Conservation (phyloP, 2,797 vertebrate species). For the Botia almorhae region DNA sequence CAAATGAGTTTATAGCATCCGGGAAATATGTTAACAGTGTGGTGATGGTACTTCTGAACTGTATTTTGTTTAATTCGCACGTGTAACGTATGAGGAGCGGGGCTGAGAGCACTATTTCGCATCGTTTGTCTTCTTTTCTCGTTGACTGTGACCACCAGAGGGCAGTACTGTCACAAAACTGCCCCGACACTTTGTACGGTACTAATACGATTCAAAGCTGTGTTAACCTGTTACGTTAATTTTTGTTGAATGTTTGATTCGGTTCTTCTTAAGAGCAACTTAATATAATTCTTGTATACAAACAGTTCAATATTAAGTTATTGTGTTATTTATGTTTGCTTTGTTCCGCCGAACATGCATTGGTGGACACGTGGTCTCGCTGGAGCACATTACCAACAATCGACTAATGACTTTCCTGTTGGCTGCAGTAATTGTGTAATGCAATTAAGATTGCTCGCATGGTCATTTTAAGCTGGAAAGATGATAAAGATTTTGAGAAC, state of each 20-base stretch:
- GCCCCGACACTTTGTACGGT: conserved; percentile 65
- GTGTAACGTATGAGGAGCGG: conserved; percentile 7
- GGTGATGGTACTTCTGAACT: conserved; percentile 35
- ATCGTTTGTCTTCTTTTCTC: conserved; percentile 56
- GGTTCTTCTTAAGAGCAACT: conserved; percentile 49
- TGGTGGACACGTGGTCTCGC: conserved; percentile 56
- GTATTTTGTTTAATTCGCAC: conserved; percentile 25
- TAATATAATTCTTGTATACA: conserved; percentile 69
- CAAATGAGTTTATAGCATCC: conserved; percentile 4
- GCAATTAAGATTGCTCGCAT: not conserved
- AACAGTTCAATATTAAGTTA: conserved; percentile 78
- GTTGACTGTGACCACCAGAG: conserved; percentile 67
- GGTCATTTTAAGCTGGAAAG: not conserved
- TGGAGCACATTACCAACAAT: not conserved
- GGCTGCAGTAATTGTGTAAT: not conserved
- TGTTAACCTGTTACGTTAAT: conserved; percentile 39
- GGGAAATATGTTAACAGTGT: conserved; percentile 21
- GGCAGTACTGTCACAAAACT: conserved; percentile 59
- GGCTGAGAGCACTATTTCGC: conserved; percentile 27
- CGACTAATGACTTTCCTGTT: not conserved
- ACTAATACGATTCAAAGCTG: conserved; percentile 63
- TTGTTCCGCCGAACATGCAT: conserved; percentile 37
- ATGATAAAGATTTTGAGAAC: not conserved
- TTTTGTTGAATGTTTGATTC: conserved; percentile 50
- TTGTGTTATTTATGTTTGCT: conserved; percentile 63